These are phyloP conservation scores for Nemapogon koenigi DNA, from an alignment of 2,888 invertebrate species.

Conservation along the genomic window DNA sequence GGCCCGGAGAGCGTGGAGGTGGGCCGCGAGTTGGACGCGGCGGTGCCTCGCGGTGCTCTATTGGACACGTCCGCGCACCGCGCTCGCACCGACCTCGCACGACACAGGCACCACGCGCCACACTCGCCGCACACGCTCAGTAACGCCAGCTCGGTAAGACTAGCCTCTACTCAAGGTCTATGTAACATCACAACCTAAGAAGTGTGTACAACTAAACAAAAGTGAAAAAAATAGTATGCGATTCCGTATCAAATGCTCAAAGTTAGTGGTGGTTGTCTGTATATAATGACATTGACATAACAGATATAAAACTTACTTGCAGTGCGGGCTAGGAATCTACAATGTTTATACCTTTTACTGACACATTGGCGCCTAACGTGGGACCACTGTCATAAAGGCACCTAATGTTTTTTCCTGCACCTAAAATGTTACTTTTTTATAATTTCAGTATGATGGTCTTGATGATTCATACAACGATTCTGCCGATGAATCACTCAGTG, in stretches of 20 bases:
- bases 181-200: neutral
- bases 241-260: no score
- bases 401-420: no score
- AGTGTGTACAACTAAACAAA: neutral
- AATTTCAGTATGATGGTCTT: constrained; percentile 73
- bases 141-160: constrained; percentile 71
- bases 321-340: no score
- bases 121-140: constrained; percentile 47
- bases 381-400: no score
- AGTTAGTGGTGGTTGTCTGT: no score
- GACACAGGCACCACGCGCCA: constrained; percentile 53
- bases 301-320: no score
- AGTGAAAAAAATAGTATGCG: no score
- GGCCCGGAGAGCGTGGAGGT: constrained; percentile 19
- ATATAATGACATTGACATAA: no score
- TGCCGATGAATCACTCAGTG: constrained; percentile 61
- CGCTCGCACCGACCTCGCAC: constrained; percentile 81
- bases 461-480: constrained; percentile 74
- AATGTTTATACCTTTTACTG: no score
- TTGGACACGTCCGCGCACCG: constrained; percentile 85
- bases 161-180: no score
- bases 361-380: no score
- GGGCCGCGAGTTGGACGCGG: constrained; percentile 80
- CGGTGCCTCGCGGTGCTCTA: constrained; percentile 81
- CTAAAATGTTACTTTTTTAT: no score